Percentiles rank a stretch among this genome's conserved stretches.
Conservation (phyloP, 2,113 vertebrate species). For the Cebus imitator region DNA sequence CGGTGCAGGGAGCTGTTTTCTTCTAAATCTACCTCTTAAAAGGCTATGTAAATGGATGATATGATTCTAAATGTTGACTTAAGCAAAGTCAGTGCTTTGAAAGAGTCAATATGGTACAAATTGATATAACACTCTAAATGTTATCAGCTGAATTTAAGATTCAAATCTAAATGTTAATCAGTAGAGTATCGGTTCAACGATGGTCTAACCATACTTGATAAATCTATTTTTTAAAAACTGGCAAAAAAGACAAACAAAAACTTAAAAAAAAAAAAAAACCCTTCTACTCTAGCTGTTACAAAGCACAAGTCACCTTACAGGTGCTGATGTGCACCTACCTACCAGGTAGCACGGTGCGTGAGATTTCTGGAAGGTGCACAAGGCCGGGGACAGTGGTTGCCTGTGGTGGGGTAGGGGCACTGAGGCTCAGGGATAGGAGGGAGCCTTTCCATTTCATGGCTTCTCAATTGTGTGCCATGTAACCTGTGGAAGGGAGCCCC, state of each 20-base stretch:
- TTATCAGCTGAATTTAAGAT: too few relatives aligned
- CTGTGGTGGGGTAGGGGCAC: background rate
- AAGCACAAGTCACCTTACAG: background rate
- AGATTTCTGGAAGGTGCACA: background rate
- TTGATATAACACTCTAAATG: too few relatives aligned
- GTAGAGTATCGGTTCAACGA: background rate
- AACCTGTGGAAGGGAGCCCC: too few relatives aligned
- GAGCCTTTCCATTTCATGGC: background rate
- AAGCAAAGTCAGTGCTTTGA: background rate
- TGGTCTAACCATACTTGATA: background rate
- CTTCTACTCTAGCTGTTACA: background rate
- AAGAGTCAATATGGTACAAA: background rate
- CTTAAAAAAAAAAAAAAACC: too few relatives aligned
- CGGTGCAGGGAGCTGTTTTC: background rate
- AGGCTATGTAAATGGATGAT: background rate
- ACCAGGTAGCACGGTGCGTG: accelerated
- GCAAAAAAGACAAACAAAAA: too few relatives aligned
- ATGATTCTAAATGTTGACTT: background rate
- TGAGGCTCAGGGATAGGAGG: background rate
- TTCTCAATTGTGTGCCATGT: background rate
- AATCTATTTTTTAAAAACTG: too few relatives aligned
- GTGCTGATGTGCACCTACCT: accelerated
- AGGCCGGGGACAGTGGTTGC: background rate
- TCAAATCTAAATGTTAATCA: too few relatives aligned
- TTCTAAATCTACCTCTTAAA: background rate